A percentile compares a stretch with the other conserved stretches of the same genome.
phyloP scores from a whole-genome alignment of 1,140 invertebrate genomes.

The Tenebrio molitor region DNA sequence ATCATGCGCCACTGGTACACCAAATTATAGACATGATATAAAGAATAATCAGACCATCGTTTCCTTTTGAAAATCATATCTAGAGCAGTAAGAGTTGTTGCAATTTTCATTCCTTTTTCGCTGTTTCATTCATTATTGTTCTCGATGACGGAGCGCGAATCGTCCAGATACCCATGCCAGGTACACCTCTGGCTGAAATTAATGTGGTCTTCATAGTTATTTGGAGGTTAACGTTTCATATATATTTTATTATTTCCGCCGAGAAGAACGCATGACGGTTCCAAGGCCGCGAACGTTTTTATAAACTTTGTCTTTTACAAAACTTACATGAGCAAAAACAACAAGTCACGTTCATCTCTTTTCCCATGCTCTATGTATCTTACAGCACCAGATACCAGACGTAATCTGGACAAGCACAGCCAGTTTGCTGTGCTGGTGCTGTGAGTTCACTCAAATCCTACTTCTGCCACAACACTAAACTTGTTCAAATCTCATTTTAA shows the following conservation, averaged over 20 bases:
- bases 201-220: background rate
- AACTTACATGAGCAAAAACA: background rate
- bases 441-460: too few species aligned
- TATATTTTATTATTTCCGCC: constrained; percentile 33
- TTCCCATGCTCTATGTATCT: background rate
- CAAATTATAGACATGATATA: constrained; percentile 34
- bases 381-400: too few species aligned
- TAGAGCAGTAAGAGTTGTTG: constrained; percentile 24
- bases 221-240: constrained; percentile 26
- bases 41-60: constrained; percentile 33
- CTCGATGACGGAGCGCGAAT: background rate
- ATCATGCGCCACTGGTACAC: constrained; percentile 36
- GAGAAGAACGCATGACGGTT: constrained; percentile 8
- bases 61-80: constrained; percentile 33
- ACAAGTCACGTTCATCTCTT: background rate
- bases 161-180: background rate
- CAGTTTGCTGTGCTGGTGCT: too few species aligned
- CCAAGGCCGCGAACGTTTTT: constrained; percentile 3
- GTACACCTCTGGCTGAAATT: background rate
- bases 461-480: too few species aligned
- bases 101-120: constrained; percentile 1
- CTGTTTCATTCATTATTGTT: constrained; percentile 25
- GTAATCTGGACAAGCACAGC: too few species aligned
- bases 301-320: background rate
- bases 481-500: too few species aligned